Percentiles rank a stretch among this genome's conserved stretches.
These are phyloP conservation scores for Linurgus olivaceus DNA, from an alignment of 2,797 vertebrate genomes.

Conservation along the genomic window DNA sequence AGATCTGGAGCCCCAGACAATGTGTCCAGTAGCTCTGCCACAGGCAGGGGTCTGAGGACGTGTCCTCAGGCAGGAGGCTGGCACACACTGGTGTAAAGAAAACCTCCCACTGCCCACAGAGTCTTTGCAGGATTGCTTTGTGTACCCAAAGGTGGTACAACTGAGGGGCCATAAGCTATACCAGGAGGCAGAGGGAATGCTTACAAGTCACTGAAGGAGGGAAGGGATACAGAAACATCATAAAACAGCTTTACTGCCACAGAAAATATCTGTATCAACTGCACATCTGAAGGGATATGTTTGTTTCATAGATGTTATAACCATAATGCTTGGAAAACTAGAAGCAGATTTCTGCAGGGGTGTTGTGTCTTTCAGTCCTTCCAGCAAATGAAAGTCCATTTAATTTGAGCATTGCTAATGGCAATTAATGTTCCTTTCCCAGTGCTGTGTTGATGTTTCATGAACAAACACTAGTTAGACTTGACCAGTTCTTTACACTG, in stretches of 20 bases:
- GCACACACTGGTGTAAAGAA: not conserved
- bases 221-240: too few species aligned
- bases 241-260: not conserved
- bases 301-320: not conserved
- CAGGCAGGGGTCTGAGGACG: not conserved
- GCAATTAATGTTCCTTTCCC: not conserved
- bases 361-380: not conserved
- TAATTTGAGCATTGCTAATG: not conserved
- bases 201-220: not conserved
- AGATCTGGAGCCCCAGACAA: not conserved
- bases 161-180: not conserved
- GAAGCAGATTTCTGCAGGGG: not conserved
- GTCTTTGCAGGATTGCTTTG: not conserved
- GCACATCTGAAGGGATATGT: not conserved
- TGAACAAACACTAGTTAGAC: not conserved
- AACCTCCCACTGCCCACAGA: not conserved
- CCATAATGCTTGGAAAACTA: not conserved
- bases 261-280: not conserved
- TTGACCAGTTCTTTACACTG: not conserved
- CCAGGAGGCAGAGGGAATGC: not conserved
- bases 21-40: rapidly evolving
- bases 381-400: not conserved
- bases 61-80: not conserved
- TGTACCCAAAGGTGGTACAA: not conserved
- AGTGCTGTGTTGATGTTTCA: not conserved